Evolutionary conservation across 1,140 invertebrate species (phyloP), one percentile per base, ranked within the genome.

Genomic region (Heterodera carotae): DNA sequence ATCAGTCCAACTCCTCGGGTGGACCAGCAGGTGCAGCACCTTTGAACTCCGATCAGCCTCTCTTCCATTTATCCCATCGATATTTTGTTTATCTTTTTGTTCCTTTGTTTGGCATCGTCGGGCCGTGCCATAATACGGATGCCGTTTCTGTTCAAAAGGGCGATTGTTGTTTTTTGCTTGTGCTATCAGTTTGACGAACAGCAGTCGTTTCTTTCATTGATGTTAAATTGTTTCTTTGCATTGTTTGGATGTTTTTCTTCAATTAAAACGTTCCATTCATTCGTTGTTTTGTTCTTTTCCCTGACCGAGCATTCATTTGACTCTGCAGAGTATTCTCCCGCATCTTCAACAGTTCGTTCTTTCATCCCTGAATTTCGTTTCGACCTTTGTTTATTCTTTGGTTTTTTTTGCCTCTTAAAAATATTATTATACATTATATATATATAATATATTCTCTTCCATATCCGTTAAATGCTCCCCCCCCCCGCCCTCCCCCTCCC

Each of bases 1-100:
- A 56, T 81, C 22, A 69, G 53, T 18, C 80, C 79, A 2, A 59
- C 69, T 27, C 79, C 79, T n/a, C 69, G 75, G 31, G 33, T 81
- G 22, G 78, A 80, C 62, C 33, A 62, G 29, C 56, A 80, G 31
- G 60, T 78, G 34, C 22, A 78, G 22, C 75, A 78, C 34, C 59
- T 78, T 66, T 66, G 62, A 66, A 2, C 10, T 8, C 39, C 15
- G 33, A 66, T 22, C 33, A 27, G 4, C 33, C 15, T 66, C 29
- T 34, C 1, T 62, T 62, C 62, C 62, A 29, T 34, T 66, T 18
- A 18, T 2, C 62, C 62, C 27, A 22, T 34, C 62, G 3, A 43
- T 43, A 8, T 12, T 43, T 43, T 12, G 39, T 43, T 43, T 43
- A 6, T 12, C n/a, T n/a, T n/a, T n/a, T n/a, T n/a, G n/a, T n/a